These are phyloP conservation scores for Cephalotes varians DNA, from an alignment of 2,888 invertebrate genomes.

Conservation along the genomic window DNA sequence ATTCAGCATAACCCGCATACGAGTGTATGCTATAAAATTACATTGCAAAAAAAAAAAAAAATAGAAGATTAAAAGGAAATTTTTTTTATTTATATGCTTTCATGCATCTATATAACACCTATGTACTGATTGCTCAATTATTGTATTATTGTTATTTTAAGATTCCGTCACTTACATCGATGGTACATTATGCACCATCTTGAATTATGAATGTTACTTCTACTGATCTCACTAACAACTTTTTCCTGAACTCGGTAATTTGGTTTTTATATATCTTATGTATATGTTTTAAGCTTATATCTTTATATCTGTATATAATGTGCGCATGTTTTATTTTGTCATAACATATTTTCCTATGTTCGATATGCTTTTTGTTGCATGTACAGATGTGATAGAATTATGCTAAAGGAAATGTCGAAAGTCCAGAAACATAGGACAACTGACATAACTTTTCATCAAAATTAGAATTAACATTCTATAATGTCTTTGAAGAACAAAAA, in stretches of 20 bases:
- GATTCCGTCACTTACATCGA: constrained; percentile 82
- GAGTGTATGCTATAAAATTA: not conserved
- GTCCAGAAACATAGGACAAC: not conserved
- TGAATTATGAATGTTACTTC: constrained; percentile 82
- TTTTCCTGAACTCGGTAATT: constrained; percentile 79
- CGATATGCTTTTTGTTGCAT: constrained; percentile 17
- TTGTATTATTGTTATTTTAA: constrained; percentile 79
- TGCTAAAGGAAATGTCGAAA: not conserved
- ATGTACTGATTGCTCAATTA: constrained; percentile 56
- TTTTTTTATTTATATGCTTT: constrained; percentile 19
- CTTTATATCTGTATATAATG: constrained; percentile 6
- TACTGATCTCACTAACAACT: constrained; percentile 81
- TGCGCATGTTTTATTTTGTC: constrained; percentile 12
- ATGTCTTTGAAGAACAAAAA: not conserved
- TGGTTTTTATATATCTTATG: constrained; percentile 61
- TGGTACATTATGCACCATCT: constrained; percentile 84
- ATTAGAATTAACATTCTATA: not conserved
- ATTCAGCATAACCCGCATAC: not conserved
- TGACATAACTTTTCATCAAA: constrained; percentile 8
- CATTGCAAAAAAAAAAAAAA: not conserved
- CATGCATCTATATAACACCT: constrained; percentile 29
- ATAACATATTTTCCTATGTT: not conserved
- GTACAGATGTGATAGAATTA: not conserved
- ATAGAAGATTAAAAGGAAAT: not conserved
- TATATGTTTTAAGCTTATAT: constrained; percentile 35